Evolutionary conservation across 2,113 vertebrate genomes (phyloP), one percentile per base, ranked within the genome.

Genomic region (Charadrius vociferus): DNA sequence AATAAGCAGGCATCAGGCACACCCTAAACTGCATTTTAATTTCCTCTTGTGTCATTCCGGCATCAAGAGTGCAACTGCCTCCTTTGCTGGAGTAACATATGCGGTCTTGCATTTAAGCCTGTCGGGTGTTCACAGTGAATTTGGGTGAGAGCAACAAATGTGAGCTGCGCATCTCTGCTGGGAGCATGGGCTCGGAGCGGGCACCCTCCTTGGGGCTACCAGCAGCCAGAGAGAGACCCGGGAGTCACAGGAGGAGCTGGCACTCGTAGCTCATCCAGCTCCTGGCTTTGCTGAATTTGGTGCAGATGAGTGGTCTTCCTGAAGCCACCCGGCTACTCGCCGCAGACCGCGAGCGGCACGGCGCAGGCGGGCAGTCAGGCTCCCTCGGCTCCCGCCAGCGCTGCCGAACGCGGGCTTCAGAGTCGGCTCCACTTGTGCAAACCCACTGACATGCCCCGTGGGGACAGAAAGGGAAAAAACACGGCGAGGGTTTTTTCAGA

Each of bases 321-420:
- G 36, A 71, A 56, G 70, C 72, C 56, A 75, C 4, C 16, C 5
- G 13, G 43, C 65, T n/a, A 20, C 66, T 67, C 56, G 67, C n/a
- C 65, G 14, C 71, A 73, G 41, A 12, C 27, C 49, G 18, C 0
- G 6, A 68, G 66, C 36, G 2, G 13, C 52, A 80, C 23, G 7
- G 27, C 0, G 1, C 30, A 26, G 49, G 55, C 26, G 26, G 53
- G 24, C 43, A 68, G 53, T 43, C 9, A 18, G 7, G 61, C 49
- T 90, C 9, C 4, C 26, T 27, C 3, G 1, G 34, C 81, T 91
- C 61, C 62, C 53, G 8, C 49, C 59, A 43, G n/a, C 0, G 1
- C 29, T 23, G 58, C 74, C 53, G 10, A 73, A 53, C 0, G 0
- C 0, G 0, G 3, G 34, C n/a, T 62, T 63, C 43, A 10, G 43